These are phyloP conservation scores for Exocentrus adspersus DNA, from an alignment of 2,888 invertebrate genomes.

Conservation along the genomic window DNA sequence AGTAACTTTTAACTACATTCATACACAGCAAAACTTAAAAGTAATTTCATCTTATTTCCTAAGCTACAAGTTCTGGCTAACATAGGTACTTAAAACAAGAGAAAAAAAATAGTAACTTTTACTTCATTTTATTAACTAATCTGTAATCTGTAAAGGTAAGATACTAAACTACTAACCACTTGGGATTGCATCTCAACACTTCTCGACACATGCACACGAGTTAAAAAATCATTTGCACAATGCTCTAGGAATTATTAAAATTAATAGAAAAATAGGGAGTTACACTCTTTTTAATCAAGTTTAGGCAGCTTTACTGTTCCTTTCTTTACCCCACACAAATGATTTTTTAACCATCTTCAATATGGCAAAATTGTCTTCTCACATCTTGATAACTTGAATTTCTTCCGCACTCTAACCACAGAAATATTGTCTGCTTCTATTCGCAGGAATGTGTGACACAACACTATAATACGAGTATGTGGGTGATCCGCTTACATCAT, in stretches of 20 bases:
- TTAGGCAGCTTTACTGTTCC: slow-evolving; percentile 13
- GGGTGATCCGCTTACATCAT: background rate
- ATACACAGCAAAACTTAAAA: slow-evolving; percentile 32
- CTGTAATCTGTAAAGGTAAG: slow-evolving; percentile 33
- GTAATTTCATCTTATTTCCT: slow-evolving; percentile 34
- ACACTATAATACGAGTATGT: slow-evolving; percentile 3
- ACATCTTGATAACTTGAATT: background rate
- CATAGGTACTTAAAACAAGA: slow-evolving; percentile 27
- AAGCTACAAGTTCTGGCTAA: slow-evolving; percentile 29
- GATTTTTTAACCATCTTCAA: slow-evolving; percentile 25
- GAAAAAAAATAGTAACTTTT: slow-evolving; percentile 31
- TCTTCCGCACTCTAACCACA: background rate
- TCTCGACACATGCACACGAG: slow-evolving; percentile 14
- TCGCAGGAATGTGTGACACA: slow-evolving; percentile 21
- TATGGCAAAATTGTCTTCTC: slow-evolving; percentile 25
- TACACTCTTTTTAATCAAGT: slow-evolving; percentile 20
- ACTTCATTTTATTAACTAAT: slow-evolving; percentile 29
- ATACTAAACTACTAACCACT: slow-evolving; percentile 20
- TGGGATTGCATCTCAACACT: background rate
- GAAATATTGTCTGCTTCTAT: slow-evolving; percentile 1
- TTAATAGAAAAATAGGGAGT: slow-evolving; percentile 32
- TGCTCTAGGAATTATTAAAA: slow-evolving; percentile 21
- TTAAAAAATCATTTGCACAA: slow-evolving; percentile 32
- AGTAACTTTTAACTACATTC: slow-evolving; percentile 22
- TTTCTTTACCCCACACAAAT: slow-evolving; percentile 18